Evolutionary conservation across 2,797 vertebrate genomes (phyloP).

Genomic region (Eutrigla gurnardus): DNA sequence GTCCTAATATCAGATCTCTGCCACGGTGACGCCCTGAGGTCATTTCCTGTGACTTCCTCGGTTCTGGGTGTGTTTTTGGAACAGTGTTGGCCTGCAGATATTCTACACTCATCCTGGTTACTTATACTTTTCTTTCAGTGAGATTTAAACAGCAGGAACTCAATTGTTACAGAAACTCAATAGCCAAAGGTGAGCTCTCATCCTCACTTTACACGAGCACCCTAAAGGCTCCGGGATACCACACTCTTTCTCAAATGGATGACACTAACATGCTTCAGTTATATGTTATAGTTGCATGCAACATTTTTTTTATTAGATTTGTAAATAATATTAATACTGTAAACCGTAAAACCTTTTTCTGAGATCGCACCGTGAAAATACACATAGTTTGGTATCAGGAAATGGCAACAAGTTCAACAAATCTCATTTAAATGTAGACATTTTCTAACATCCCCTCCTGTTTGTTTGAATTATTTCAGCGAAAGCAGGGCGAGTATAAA

Average conservation of each 20-base stretch:
- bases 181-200: neutral
- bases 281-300: no score
- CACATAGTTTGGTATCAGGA: neutral
- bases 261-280: neutral
- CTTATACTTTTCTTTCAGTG: conserved; percentile 17
- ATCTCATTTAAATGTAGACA: neutral
- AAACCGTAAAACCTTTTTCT: no score
- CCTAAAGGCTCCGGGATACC: neutral
- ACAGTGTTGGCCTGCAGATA: neutral
- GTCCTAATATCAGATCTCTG: neutral
- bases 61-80: conserved; percentile 9
- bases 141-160: conserved; percentile 14
- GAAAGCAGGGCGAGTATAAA: no score
- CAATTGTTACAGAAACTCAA: conserved; percentile 36
- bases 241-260: conserved; percentile 7
- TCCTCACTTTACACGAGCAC: neutral
- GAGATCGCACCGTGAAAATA: no score
- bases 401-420: neutral
- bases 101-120: conserved; percentile 29
- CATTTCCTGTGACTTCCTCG: neutral
- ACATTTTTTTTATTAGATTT: no score
- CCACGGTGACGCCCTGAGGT: neutral
- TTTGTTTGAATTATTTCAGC: neutral
- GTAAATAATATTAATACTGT: no score
- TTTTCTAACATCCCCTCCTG: neutral